These are phyloP conservation scores for Bos indicus DNA, from an alignment of 2,113 vertebrate species.

Conservation along the genomic window DNA sequence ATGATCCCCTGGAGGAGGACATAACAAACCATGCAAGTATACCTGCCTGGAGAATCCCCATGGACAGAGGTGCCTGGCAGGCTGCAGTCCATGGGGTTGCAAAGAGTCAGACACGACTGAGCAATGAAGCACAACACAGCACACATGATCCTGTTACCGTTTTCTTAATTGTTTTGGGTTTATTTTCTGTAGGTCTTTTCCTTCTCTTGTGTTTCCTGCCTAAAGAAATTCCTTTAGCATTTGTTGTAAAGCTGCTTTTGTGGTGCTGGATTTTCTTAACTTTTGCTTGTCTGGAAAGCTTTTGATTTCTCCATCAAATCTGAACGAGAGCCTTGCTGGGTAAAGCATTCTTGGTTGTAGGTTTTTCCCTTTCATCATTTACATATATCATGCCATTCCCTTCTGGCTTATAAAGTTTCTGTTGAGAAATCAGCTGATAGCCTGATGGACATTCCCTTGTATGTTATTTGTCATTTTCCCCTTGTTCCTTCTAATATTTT, in stretches of 20 bases:
- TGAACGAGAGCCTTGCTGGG: background rate
- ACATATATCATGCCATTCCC: background rate
- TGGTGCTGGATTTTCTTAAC: background rate
- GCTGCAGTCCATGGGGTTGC: background rate
- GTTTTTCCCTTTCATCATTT: background rate
- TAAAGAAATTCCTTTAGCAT: background rate
- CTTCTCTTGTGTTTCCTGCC: background rate
- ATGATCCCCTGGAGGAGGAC: background rate
- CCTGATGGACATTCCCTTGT: background rate
- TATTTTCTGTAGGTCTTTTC: background rate
- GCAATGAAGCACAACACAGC: fast-evolving
- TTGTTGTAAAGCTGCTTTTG: background rate
- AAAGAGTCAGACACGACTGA: background rate
- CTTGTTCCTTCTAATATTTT: background rate
- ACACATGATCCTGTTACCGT: background rate
- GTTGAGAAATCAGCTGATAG: background rate
- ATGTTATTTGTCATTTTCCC: background rate
- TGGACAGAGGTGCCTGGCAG: background rate
- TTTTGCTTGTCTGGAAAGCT: background rate
- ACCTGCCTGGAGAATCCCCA: background rate
- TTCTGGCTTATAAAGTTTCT: background rate
- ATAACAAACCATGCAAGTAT: background rate
- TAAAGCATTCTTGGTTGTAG: background rate
- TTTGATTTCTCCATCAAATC: background rate
- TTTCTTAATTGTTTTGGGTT: background rate